A percentile compares a stretch with the other conserved stretches of the same genome.
phyloP scores from a whole-genome alignment of 1,140 invertebrate species.

The Pectinophora gossypiella region DNA sequence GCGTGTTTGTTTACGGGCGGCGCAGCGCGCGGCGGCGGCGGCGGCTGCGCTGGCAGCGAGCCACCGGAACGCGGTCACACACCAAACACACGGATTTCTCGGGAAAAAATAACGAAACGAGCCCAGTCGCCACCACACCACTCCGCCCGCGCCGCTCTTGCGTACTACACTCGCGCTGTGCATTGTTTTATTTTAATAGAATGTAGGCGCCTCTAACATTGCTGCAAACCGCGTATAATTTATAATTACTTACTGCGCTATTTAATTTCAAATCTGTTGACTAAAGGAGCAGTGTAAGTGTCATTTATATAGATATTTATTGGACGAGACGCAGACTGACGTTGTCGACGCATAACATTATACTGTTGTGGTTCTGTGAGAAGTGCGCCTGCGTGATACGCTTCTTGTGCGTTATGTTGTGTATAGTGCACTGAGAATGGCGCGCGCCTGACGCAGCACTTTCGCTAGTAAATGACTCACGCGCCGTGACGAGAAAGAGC shows the following conservation, averaged over 20 bases:
- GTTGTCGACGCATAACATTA: too few species aligned
- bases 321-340: too few species aligned
- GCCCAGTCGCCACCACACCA: background rate
- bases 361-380: too few species aligned
- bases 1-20: slow-evolving; percentile 9
- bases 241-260: too few species aligned
- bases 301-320: too few species aligned
- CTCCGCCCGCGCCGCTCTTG: background rate
- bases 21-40: slow-evolving; percentile 13
- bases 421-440: too few species aligned
- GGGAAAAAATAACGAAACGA: slow-evolving; percentile 45
- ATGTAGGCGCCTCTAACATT: too few species aligned
- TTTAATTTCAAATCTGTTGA: too few species aligned
- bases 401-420: too few species aligned
- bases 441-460: background rate
- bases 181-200: background rate
- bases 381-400: too few species aligned
- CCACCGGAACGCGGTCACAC: slow-evolving; percentile 53
- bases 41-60: slow-evolving; percentile 36
- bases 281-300: too few species aligned
- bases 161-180: background rate
- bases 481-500: background rate
- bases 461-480: background rate
- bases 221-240: too few species aligned
- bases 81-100: slow-evolving; percentile 57